Percentiles rank a stretch among this genome's conserved stretches.
Evolutionary conservation across 1,140 invertebrate species (phyloP).

Genomic region (Nephotettix cincticeps): DNA sequence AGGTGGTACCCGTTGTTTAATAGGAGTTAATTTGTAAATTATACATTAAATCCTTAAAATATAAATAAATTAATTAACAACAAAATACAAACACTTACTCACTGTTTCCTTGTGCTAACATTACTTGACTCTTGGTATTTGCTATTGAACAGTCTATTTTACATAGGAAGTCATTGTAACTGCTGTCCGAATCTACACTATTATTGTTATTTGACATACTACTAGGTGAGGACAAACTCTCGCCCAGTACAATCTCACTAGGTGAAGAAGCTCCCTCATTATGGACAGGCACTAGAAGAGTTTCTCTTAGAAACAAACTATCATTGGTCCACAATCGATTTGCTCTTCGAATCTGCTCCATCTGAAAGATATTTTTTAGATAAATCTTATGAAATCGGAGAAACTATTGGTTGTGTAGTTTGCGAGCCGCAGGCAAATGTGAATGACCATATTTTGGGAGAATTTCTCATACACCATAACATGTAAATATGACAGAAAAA

Average conservation of each 20-base stretch:
- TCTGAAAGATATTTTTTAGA: no score
- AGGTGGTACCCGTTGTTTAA: no score
- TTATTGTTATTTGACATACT: conserved; percentile 23
- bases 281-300: conserved; percentile 38
- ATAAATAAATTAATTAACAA: no score
- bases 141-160: conserved; percentile 87
- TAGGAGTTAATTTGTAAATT: no score
- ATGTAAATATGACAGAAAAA: no score
- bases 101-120: conserved; percentile 71
- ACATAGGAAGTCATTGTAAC: conserved; percentile 77
- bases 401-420: no score
- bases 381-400: no score
- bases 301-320: conserved; percentile 58
- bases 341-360: conserved; percentile 83
- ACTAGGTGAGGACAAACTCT: not conserved
- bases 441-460: no score
- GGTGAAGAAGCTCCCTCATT: conserved; percentile 21
- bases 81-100: conserved; percentile 74
- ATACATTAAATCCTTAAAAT: no score
- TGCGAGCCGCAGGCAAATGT: no score
- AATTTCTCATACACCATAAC: no score
- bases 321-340: conserved; percentile 88
- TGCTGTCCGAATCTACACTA: conserved; percentile 57
- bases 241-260: conserved; percentile 18
- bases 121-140: conserved; percentile 79